Evolutionary conservation across 2,113 vertebrate species (phyloP).

Genomic region (Heterocephalus glaber): DNA sequence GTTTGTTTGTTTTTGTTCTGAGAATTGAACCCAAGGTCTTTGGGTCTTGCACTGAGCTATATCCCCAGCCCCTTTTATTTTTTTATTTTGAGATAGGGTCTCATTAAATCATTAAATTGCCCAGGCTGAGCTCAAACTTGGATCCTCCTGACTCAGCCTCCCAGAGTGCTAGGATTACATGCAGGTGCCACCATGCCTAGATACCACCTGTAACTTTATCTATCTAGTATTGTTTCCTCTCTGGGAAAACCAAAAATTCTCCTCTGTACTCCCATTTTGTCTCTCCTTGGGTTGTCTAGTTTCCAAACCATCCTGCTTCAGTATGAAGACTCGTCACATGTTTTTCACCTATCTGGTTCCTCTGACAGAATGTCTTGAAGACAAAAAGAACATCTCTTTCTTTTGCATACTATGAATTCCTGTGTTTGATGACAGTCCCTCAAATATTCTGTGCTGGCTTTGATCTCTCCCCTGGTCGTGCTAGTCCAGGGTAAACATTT

Average conservation of each 20-base stretch:
- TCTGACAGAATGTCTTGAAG: neutral
- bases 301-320: neutral
- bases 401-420: neutral
- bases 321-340: neutral
- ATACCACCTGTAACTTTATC: neutral
- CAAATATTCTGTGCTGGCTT: neutral
- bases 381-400: neutral
- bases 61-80: neutral
- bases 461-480: neutral
- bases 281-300: neutral
- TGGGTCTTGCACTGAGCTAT: neutral
- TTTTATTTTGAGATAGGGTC: neutral
- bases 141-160: neutral
- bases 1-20: no score
- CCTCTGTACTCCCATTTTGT: neutral
- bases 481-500: slow-evolving; percentile 20
- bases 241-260: neutral
- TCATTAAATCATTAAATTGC: neutral
- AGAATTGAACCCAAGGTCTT: neutral
- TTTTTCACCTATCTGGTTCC: neutral
- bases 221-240: neutral
- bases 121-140: neutral
- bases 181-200: neutral
- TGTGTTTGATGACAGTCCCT: neutral
- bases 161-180: neutral